phyloP scores from a whole-genome alignment of 1,140 invertebrate species.

The Drosophila micromelanica region DNA sequence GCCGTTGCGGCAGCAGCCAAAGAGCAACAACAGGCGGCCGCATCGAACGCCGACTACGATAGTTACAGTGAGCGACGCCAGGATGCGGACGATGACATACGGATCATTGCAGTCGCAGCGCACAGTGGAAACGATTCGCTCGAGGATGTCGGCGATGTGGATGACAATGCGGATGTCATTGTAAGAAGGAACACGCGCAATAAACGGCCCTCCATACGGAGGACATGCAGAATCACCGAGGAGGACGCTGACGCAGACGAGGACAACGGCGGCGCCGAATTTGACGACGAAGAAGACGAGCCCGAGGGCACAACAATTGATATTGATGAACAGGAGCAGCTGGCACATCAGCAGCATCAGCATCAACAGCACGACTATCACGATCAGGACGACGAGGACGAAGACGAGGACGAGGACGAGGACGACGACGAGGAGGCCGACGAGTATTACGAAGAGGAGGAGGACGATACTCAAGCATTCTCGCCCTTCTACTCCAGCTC shows the following conservation, averaged over 20 bases:
- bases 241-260: conserved; percentile 36
- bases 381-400: conserved; percentile 43
- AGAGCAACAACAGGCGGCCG: conserved; percentile 39
- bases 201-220: conserved; percentile 66
- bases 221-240: conserved; percentile 75
- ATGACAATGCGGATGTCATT: conserved; percentile 72
- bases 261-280: conserved; percentile 27
- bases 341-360: conserved; percentile 33
- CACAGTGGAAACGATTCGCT: conserved; percentile 66
- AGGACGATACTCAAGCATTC: conserved; percentile 77
- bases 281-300: conserved; percentile 52
- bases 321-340: conserved; percentile 61
- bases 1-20: conserved; percentile 69
- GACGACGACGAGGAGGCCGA: conserved; percentile 70
- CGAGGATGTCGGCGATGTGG: conserved; percentile 70
- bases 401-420: conserved; percentile 71
- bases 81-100: conserved; percentile 57
- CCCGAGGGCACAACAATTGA: conserved; percentile 58
- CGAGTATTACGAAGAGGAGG: conserved; percentile 74
- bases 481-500: conserved; percentile 74
- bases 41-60: conserved; percentile 61
- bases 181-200: conserved; percentile 68
- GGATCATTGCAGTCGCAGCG: conserved; percentile 30
- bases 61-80: conserved; percentile 65
- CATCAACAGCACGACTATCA: conserved; percentile 13